A percentile compares a stretch with the other conserved stretches of the same genome.
Conservation (phyloP, 2,888 invertebrate species). For the Eilema griseolum region DNA sequence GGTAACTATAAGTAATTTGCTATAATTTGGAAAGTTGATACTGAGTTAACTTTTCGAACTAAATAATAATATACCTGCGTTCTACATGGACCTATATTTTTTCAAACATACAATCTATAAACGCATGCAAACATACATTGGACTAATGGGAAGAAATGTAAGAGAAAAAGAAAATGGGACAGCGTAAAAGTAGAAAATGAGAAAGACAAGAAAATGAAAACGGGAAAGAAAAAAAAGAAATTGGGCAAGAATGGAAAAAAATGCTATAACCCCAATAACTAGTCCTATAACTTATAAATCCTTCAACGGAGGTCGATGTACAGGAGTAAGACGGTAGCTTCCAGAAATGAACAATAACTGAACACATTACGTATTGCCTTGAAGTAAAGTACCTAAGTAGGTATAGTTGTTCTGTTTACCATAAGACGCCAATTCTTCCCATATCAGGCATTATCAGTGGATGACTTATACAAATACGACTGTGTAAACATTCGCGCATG, state of each 20-base stretch:
- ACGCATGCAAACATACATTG: too few relatives aligned
- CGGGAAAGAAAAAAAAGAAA: not conserved
- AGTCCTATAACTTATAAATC: too few relatives aligned
- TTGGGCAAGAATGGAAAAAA: not conserved
- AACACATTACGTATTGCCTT: not conserved
- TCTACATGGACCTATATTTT: not conserved
- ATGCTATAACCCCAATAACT: too few relatives aligned
- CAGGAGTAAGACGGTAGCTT: not conserved
- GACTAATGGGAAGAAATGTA: not conserved
- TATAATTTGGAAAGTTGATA: conserved; percentile 45
- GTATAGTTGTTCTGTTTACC: not conserved
- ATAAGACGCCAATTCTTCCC: not conserved
- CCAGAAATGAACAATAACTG: not conserved
- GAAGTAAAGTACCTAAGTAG: too few relatives aligned
- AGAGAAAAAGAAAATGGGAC: not conserved
- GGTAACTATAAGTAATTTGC: conserved; percentile 36
- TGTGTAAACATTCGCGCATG: conserved; percentile 15
- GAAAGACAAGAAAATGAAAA: not conserved
- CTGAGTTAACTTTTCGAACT: not conserved
- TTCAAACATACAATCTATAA: too few relatives aligned
- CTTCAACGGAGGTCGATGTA: too few relatives aligned
- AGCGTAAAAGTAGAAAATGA: not conserved
- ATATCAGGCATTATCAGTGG: conserved; percentile 9
- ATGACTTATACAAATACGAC: conserved; percentile 10
- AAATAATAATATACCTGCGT: not conserved